phyloP scores from a whole-genome alignment of 2,888 invertebrate genomes.

The Cryptus viduatorius region DNA sequence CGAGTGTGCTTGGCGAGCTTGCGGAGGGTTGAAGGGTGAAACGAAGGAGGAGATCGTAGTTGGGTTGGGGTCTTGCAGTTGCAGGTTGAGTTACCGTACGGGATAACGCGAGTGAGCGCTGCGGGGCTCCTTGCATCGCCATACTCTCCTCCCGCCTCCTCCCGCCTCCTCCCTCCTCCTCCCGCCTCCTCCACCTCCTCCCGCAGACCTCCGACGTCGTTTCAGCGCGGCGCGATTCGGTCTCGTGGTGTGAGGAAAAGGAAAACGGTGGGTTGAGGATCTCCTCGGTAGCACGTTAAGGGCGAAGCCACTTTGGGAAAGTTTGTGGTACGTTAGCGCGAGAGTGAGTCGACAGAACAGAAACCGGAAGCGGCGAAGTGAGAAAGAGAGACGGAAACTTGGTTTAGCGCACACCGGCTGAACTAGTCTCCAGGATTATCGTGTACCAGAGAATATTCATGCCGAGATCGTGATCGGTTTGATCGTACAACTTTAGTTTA shows the following conservation, averaged over 20 bases:
- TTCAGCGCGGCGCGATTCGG: conserved; percentile 48
- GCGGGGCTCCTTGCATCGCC: not conserved
- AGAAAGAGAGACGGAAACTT: conserved; percentile 58
- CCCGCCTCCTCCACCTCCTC: too few species aligned
- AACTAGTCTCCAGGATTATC: conserved; percentile 59
- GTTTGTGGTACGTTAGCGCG: conserved; percentile 40
- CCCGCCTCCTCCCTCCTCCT: not conserved
- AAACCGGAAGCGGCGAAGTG: conserved; percentile 12
- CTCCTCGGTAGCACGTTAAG: conserved; percentile 61
- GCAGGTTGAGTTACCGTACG: conserved; percentile 61
- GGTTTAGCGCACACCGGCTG: conserved; percentile 18
- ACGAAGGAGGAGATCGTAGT: conserved; percentile 20
- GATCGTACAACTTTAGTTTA: conserved; percentile 58
- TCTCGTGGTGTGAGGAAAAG: not conserved
- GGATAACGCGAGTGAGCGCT: conserved; percentile 56
- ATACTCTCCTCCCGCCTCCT: not conserved
- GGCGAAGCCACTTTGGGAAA: conserved; percentile 67
- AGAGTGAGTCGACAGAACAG: conserved; percentile 43
- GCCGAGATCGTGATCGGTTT: conserved; percentile 64
- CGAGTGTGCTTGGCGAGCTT: conserved; percentile 51
- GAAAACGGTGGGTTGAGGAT: conserved; percentile 47
- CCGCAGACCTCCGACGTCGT: conserved; percentile 48
- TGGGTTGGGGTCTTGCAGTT: conserved; percentile 19
- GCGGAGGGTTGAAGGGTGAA: conserved; percentile 27
- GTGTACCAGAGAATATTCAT: conserved; percentile 64